Evolutionary conservation across 2,888 invertebrate genomes (phyloP), one percentile per base, ranked within the genome.

Genomic region (Phrixothrix hirtus): DNA sequence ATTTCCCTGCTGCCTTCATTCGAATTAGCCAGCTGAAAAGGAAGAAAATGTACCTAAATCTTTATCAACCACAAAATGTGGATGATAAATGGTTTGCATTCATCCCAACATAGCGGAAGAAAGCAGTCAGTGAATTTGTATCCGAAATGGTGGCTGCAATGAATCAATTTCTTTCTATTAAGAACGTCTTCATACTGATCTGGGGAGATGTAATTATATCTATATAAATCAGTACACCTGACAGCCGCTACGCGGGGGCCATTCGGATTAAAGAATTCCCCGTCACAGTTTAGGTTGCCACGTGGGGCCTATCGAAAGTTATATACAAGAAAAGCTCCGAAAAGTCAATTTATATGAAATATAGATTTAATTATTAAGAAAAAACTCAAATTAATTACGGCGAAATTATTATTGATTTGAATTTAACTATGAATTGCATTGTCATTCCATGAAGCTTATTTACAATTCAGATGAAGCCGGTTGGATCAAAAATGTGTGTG

Each of bases 11-110:
- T 53, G 67, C 65, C 47, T 53, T 55, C 60, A 60, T 64, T 62
- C 65, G 66, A 70, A 70, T 71, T 71, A 72, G 67, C 67, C 59
- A 62, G 63, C 62, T 69, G 68, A 69, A 72, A 67, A 66, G 68
- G 69, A 58, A 71, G 69, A 71, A 72, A 72, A 71, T 62, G 69
- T 65, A 70, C 68, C 68, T 73, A 73, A 75, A 75, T 74, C 74
- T 75, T 75, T 75, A 75, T 75, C 74, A 75, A 73, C 73, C 72
- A 64, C 72, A 67, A 71, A 70, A 68, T 65, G 63, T 59, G 47
- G 66, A 71, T 75, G 74, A 75, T 75, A 72, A 73, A 75, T 75
- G 72, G 71, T 61, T 66, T 67, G 68, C 68, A 70, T 74, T 72
- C 69, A 70, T 65, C 63, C 61, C 65, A 60, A 67, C 57, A 41